A percentile compares a stretch with the other conserved stretches of the same genome.
phyloP scores from a whole-genome alignment of 2,888 invertebrate species.

The Aphodius granarius region DNA sequence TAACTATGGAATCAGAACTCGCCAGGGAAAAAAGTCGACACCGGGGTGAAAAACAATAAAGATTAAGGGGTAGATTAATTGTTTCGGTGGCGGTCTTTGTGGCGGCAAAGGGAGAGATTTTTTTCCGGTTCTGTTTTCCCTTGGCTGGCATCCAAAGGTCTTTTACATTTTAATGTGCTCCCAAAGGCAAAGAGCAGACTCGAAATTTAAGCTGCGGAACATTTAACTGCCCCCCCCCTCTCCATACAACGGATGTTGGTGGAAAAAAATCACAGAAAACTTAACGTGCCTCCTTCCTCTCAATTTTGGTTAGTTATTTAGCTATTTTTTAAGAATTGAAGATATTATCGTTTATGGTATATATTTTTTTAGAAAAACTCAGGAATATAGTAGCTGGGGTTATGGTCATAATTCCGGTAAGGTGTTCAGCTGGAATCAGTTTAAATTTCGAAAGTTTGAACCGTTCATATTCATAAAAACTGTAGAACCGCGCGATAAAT shows the following conservation, averaged over 20 bases:
- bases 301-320: too few species aligned
- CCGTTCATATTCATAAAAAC: constrained; percentile 46
- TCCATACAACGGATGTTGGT: background rate
- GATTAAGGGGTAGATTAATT: background rate
- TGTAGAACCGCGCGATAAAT: constrained; percentile 41
- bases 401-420: background rate
- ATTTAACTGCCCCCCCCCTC: background rate
- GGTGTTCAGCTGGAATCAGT: constrained; percentile 7
- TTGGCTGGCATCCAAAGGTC: background rate
- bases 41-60: background rate
- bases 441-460: constrained; percentile 31
- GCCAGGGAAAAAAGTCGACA: background rate
- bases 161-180: background rate
- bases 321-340: too few species aligned
- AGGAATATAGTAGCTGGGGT: too few species aligned
- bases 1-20: background rate
- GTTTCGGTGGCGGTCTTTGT: background rate
- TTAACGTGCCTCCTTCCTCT: too few species aligned
- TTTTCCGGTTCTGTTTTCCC: background rate
- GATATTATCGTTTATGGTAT: too few species aligned
- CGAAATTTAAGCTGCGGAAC: background rate
- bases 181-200: background rate
- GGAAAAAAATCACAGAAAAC: background rate
- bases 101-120: background rate
- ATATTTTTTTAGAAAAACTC: too few species aligned